Evolutionary conservation across 2,113 vertebrate species (phyloP).

Genomic region (Charina bottae): DNA sequence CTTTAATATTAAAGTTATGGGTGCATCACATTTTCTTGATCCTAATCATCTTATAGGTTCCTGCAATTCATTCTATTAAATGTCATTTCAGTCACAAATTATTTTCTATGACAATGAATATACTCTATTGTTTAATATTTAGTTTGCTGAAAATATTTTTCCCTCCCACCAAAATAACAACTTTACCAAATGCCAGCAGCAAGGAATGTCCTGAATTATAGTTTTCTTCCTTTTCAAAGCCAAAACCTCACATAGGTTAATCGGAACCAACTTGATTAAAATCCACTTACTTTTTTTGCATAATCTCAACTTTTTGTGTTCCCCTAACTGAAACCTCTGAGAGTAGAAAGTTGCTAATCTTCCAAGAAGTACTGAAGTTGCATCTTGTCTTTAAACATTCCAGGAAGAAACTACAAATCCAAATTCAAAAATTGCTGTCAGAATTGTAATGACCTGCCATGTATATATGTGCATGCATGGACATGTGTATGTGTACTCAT

Average conservation of each 20-base stretch:
- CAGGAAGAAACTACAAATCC: not conserved
- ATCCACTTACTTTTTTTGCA: not conserved
- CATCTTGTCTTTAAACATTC: slow-evolving; percentile 14
- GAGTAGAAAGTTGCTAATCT: not conserved
- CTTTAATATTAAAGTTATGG: not conserved
- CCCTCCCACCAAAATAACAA: not conserved
- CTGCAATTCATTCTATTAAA: not conserved
- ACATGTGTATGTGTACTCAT: not conserved
- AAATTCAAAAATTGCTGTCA: not conserved
- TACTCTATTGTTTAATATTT: not conserved
- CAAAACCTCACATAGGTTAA: not conserved
- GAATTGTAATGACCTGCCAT: slow-evolving; percentile 7
- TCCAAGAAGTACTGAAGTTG: not conserved
- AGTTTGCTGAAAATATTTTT: not conserved
- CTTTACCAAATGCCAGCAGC: not conserved
- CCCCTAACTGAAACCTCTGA: not conserved
- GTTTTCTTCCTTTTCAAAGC: not conserved
- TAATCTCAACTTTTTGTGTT: not conserved
- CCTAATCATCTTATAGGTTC: not conserved
- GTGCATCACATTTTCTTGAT: not conserved
- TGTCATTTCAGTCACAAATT: not conserved
- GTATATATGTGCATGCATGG: not conserved
- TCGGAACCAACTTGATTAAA: not conserved
- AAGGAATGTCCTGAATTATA: not conserved
- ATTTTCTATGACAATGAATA: not conserved